A percentile compares a stretch with the other conserved stretches of the same genome.
phyloP scores from a whole-genome alignment of 2,888 invertebrate genomes.

The Drosophila hamatofila region DNA sequence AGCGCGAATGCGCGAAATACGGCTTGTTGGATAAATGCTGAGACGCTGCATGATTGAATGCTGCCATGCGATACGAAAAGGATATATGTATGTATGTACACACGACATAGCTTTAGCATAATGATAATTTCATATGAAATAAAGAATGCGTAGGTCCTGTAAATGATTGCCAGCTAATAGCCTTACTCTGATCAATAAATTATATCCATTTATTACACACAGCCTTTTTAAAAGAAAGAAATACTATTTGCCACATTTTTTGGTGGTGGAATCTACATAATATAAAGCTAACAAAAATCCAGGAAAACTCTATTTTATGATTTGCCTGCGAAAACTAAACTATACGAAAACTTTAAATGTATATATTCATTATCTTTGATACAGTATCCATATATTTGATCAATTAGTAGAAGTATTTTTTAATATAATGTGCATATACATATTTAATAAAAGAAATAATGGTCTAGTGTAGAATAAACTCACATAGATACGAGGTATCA shows the following conservation, averaged over 20 bases:
- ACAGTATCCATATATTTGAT: too few species aligned
- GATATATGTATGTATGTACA: too few species aligned
- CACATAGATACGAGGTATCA: not conserved
- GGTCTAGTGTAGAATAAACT: too few species aligned
- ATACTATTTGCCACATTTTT: too few species aligned
- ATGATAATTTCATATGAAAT: slow-evolving; percentile 32
- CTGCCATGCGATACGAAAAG: slow-evolving; percentile 30
- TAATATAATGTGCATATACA: too few species aligned
- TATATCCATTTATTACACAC: not conserved
- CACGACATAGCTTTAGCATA: slow-evolving; percentile 1
- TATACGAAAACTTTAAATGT: too few species aligned
- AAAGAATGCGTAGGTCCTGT: slow-evolving; percentile 1
- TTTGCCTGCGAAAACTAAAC: too few species aligned
- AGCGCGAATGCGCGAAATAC: slow-evolving; percentile 66
- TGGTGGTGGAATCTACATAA: too few species aligned
- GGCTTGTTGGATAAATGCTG: slow-evolving; percentile 53
- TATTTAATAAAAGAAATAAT: too few species aligned
- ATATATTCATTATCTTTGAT: too few species aligned
- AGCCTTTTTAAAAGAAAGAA: not conserved
- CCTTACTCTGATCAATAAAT: not conserved
- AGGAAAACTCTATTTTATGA: too few species aligned
- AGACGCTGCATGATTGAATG: slow-evolving; percentile 40
- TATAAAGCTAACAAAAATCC: not conserved
- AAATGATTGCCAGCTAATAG: slow-evolving; percentile 12
- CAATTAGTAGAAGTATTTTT: too few species aligned